Conservation (phyloP, 2,888 invertebrate genomes). For the Synanthedon vespiformis region DNA sequence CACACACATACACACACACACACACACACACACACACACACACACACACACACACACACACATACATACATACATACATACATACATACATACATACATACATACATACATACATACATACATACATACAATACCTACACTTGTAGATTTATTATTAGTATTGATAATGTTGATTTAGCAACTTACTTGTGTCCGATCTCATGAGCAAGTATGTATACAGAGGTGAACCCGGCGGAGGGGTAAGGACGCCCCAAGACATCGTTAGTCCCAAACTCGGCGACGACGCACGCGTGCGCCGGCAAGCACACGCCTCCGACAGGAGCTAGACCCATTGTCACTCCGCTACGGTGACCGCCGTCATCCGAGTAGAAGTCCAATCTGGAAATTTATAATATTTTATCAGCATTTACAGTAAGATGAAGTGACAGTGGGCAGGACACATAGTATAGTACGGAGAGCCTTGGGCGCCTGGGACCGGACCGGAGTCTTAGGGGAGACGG, state of each 20-base stretch:
- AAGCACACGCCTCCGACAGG: conserved; percentile 83
- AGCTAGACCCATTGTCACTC: conserved; percentile 85
- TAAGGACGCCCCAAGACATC: conserved; percentile 81
- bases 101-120: too few species aligned
- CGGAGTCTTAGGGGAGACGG: too few species aligned
- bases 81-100: too few species aligned
- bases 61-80: too few species aligned
- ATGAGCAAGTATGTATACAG: conserved; percentile 84
- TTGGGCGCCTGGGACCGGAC: too few species aligned
- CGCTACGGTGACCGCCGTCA: conserved; percentile 77
- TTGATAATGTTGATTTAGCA: too few species aligned
- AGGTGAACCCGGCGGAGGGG: conserved; percentile 86
- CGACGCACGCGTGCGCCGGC: conserved; percentile 79
- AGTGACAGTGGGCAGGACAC: background rate
- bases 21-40: too few species aligned
- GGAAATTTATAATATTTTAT: conserved; percentile 16
- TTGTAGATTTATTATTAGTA: too few species aligned
- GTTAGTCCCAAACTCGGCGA: conserved; percentile 81
- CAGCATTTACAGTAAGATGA: background rate
- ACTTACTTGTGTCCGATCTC: conserved; percentile 88
- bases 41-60: too few species aligned
- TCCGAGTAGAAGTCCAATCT: conserved; percentile 80
- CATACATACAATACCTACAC: too few species aligned
- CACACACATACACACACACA: too few species aligned
- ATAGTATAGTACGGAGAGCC: too few species aligned